These are phyloP conservation scores for Trinectes maculatus DNA, from an alignment of 2,113 vertebrate genomes.

Conservation along the genomic window DNA sequence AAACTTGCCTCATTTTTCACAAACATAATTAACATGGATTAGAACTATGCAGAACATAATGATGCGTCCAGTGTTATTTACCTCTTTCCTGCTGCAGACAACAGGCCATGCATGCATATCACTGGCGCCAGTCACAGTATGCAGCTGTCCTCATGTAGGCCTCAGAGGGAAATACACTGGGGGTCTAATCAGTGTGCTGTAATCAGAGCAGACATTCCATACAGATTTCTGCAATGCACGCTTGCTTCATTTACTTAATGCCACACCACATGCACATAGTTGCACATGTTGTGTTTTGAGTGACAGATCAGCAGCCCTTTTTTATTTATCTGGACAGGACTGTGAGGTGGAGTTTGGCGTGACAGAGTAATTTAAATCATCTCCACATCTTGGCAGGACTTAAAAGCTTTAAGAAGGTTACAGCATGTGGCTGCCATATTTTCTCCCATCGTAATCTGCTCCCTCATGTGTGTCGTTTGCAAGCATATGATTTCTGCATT, in stretches of 20 bases:
- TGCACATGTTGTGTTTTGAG: conserved; percentile 20
- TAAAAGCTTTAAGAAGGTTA: conserved; percentile 52
- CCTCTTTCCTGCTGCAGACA: conserved; percentile 44
- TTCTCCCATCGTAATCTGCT: conserved; percentile 17
- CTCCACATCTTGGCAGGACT: conserved; percentile 44
- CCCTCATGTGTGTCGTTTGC: not conserved
- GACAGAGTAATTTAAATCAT: conserved; percentile 47
- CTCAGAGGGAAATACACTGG: conserved; percentile 37
- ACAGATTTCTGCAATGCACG: conserved; percentile 38
- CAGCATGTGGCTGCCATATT: conserved; percentile 72
- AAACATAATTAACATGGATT: conserved; percentile 37
- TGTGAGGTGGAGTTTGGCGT: conserved; percentile 37
- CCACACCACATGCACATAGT: conserved; percentile 7
- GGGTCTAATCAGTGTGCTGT: conserved; percentile 48
- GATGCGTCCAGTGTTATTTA: conserved; percentile 57
- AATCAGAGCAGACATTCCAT: conserved; percentile 50
- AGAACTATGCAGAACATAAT: conserved; percentile 42
- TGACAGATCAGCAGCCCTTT: conserved; percentile 37
- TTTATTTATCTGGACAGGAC: conserved; percentile 20
- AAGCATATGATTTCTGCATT: not conserved
- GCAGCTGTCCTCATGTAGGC: conserved; percentile 49
- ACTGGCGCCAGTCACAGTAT: conserved; percentile 40
- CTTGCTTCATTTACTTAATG: conserved; percentile 25
- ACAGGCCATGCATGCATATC: conserved; percentile 52
- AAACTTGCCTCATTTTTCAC: conserved; percentile 37